Evolutionary conservation across 1,140 invertebrate species (phyloP), one percentile per base, ranked within the genome.

Genomic region (Calliopsis andreniformis): DNA sequence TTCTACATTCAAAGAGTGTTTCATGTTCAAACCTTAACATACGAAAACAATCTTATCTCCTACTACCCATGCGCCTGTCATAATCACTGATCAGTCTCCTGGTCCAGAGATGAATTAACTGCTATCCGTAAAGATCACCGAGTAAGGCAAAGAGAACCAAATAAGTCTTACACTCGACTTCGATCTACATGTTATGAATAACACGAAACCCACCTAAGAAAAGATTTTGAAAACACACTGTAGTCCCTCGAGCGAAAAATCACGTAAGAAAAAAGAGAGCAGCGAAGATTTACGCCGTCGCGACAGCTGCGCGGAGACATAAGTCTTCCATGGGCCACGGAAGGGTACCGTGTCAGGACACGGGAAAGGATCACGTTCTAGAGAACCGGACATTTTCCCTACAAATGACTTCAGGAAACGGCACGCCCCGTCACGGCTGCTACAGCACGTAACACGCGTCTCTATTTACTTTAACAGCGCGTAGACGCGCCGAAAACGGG

Each of bases 321-420:
- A 81, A 85, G 79, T 86, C 77, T 76, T 64, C n/a, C 72, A 64
- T 63, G 78, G 51, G 43, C 69, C 18, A 62, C 68, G 82, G 85
- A 88, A 86, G 85, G 82, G 84, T 82, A 75, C 66, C 58, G 51
- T 39, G 23, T 30, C 68, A 83, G 88, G 82, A 87, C 81, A 80
- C 82, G 84, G 79, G 81, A 80, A 88, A 90, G 85, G 85, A 89
- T 91, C 89, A 90, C 89, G 89, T 90, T 87, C 84, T 47, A 58
- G 71, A 66, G 75, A 3, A 39, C 72, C 81, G 78, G 73, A 56
- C 58, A 71, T 76, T 80, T 78, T 86, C 76, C 68, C 71, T 85
- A 91, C 87, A 91, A 92, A 92, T 91, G 86, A 87, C 80, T 91
- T 89, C 79, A 87, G 90, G 91, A 91, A 91, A 79, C 84, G 89